Evolutionary conservation across 1,140 invertebrate genomes (phyloP).

Genomic region (Hormaphis cornu): DNA sequence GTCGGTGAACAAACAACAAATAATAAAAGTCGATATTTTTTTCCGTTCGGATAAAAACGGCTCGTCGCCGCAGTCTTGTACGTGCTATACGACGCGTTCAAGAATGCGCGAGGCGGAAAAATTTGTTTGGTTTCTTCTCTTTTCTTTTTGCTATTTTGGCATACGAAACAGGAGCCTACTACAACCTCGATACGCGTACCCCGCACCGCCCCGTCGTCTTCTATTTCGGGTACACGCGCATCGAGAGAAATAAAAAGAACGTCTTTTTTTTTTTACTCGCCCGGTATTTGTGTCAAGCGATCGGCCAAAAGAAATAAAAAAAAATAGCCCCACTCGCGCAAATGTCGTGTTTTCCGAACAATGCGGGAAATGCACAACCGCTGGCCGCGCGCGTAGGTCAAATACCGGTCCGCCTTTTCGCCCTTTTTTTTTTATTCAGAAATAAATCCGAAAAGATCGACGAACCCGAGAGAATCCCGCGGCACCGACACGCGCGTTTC

Average conservation of each 20-base stretch:
- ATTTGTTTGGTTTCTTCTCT: not conserved
- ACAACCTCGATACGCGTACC: not conserved
- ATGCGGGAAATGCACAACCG: conserved; percentile 31
- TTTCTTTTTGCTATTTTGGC: conserved; percentile 1
- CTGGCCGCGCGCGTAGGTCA: conserved; percentile 19
- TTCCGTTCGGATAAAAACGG: no score
- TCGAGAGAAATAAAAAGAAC: no score
- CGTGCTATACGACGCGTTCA: no score
- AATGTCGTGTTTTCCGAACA: conserved; percentile 30
- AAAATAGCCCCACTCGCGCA: not conserved
- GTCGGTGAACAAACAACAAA: conserved; percentile 13
- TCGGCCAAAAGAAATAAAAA: conserved; percentile 27
- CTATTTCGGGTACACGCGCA: no score
- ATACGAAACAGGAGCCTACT: conserved; percentile 20
- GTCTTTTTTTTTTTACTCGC: not conserved
- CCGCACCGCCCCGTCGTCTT: not conserved
- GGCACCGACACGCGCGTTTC: not conserved
- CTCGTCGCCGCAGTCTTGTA: no score
- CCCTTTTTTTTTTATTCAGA: conserved; percentile 23
- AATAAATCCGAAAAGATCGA: conserved; percentile 29
- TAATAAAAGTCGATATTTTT: no score
- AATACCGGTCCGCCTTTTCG: conserved; percentile 15
- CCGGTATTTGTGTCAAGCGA: conserved; percentile 28
- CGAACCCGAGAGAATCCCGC: conserved; percentile 17
- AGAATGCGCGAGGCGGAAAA: not conserved